Evolutionary conservation across 2,888 invertebrate genomes (phyloP), one percentile per base, ranked within the genome.

Genomic region (Leucoptera coffeella): DNA sequence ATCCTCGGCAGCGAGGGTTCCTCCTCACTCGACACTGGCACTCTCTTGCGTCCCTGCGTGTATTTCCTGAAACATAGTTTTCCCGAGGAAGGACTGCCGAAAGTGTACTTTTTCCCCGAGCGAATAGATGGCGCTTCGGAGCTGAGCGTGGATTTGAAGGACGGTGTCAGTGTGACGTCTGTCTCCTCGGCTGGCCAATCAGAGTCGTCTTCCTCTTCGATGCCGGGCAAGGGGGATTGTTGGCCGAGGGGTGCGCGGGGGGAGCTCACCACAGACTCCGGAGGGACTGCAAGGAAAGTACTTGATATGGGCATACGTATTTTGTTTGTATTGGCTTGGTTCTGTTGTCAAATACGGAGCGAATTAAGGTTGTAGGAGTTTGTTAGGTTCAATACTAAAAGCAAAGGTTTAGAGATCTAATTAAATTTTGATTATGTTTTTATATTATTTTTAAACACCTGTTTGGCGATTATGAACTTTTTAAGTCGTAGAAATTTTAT

Each of bases 171-270:
- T 3, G 69, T 65, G 13, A 61, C 59, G 42, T 72, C 72, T 7
- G 71, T 65, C 20, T 73, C 64, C 38, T 69, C 67, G 31, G 72
- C 51, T 22, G 72, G 73, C 57, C 65, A 67, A 45, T 77, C 77
- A 30, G 78, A 77, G 49, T 83, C 82, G 58, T 80, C 81, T 40
- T 86, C 86, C 54, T 87, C 87, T 49, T 85, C 83, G 37, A 87
- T 87, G 42, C 87, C 87, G 39, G 86, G 87, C 36, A 87, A 67
- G 31, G 84, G 81, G 27, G 85, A 81, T 38, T 82, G 78, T 64
- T 83, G 77, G 47, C 79, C 61, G 53, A 73, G 53, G 42, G 77
- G 67, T 7, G n/a, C n/a, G 48, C 78, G 56, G 43, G 77, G 62
- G 39, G 74, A 64, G 55, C 55, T 71, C 53, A 67, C 51, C 43